These are phyloP conservation scores for Lithobates sylvaticus DNA, from an alignment of 2,797 vertebrate genomes.

Conservation along the genomic window DNA sequence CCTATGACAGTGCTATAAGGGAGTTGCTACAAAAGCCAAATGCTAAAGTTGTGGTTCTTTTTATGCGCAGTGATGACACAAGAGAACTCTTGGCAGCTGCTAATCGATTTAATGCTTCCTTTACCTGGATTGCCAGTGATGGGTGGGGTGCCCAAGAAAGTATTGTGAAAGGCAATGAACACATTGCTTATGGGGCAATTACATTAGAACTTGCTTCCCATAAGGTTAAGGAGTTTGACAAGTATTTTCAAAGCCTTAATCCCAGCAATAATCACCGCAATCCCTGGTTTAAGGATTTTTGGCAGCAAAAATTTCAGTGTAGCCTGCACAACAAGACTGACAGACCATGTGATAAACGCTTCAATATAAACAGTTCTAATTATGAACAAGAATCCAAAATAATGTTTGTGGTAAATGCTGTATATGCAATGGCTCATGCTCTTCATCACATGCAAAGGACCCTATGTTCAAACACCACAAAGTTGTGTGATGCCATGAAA, in stretches of 20 bases:
- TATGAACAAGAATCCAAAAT: slow-evolving; percentile 99
- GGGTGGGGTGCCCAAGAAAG: slow-evolving; percentile 98
- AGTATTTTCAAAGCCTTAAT: slow-evolving; percentile 89
- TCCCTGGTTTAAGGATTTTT: slow-evolving; percentile 98
- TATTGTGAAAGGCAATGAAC: slow-evolving; percentile 94
- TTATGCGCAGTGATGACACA: slow-evolving; percentile 94
- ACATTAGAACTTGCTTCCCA: slow-evolving; percentile 95
- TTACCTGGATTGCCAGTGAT: slow-evolving; percentile 97
- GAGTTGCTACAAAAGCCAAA: slow-evolving; percentile 95
- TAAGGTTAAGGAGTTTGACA: slow-evolving; percentile 89
- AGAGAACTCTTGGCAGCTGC: slow-evolving; percentile 93
- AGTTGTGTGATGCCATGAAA: slow-evolving; percentile 93
- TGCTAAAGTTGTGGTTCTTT: slow-evolving; percentile 94
- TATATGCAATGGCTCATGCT: slow-evolving; percentile 96
- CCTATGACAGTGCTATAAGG: slow-evolving; percentile 91
- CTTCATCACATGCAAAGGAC: slow-evolving; percentile 94
- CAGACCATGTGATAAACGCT: slow-evolving; percentile 83
- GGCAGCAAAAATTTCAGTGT: slow-evolving; percentile 98
- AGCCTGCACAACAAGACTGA: slow-evolving; percentile 79
- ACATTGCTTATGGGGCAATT: slow-evolving; percentile 92
- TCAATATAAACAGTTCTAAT: slow-evolving; percentile 86
- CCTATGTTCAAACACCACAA: slow-evolving; percentile 92
- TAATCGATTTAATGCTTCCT: slow-evolving; percentile 90
- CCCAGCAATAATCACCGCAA: slow-evolving; percentile 91
- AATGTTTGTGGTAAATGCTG: slow-evolving; percentile 98